Evolutionary conservation across 2,113 vertebrate genomes (phyloP), one percentile per base, ranked within the genome.

Genomic region (Oxyruncus cristatus): DNA sequence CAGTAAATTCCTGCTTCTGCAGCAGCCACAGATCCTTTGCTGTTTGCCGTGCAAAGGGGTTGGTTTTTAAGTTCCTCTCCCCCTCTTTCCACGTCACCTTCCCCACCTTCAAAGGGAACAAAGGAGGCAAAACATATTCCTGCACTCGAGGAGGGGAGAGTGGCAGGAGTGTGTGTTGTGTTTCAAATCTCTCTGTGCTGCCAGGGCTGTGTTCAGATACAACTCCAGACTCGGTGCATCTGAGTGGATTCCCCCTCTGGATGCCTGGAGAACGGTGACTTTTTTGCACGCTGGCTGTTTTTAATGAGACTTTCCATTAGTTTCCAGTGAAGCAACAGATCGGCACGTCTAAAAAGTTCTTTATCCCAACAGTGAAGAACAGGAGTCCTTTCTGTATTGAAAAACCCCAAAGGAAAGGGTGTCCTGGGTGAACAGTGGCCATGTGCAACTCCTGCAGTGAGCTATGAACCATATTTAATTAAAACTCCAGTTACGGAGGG

Each of bases 391-490:
- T 88, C 46, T 85, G 7, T 28, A 39, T 53, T 96, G 83, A 86
- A 39, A 79, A 93, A 74, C 20, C 33, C 42, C 6, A 66, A 84
- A 92, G 72, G 78, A 75, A 88, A 28, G 1, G 2, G 35, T 41
- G 18, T 83, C 78, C 79, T 67, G 32, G 39, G 50, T 0, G 8
- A 85, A 8, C 59, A 56, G 39, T 63, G 81, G 90, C 73, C 35
- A 16, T 47, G 56, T 93, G 89, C 49, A 11, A 9, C 75, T 84
- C 90, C 37, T 17, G 72, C 35, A 85, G 21, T 73, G 62, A 30
- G 53, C 68, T 85, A 80, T 92, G 88, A 88, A 24, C 95, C 81
- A 93, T 28, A 88, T 63, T 93, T 96, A 94, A 95, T 94, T 96
- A 93, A 97, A 90, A 75, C 47, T 61, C 33, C 30, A 39, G 4